phyloP scores from a whole-genome alignment of 1,140 invertebrate species.

The Platorchestia sp. region DNA sequence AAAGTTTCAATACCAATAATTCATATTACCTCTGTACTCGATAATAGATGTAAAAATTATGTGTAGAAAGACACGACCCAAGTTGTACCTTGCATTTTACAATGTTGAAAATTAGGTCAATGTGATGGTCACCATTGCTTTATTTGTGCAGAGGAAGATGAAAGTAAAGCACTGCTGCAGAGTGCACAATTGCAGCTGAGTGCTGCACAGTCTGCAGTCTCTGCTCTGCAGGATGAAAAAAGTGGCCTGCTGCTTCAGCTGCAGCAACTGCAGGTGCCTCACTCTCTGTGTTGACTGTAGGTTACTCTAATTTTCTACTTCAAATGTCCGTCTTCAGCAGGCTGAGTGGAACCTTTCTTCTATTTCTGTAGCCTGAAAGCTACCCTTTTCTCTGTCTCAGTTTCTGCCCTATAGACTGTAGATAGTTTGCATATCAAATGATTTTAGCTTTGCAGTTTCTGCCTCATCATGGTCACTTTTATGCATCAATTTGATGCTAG shows the following conservation, averaged over 20 bases:
- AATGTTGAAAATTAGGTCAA: neutral
- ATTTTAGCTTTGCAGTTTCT: too few relatives aligned
- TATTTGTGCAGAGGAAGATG: neutral
- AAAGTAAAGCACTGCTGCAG: neutral
- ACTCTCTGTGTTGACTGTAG: too few relatives aligned
- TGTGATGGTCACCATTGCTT: neutral
- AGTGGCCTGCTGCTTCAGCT: constrained; percentile 57
- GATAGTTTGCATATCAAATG: too few relatives aligned
- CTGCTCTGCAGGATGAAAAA: constrained; percentile 50
- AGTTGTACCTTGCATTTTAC: neutral
- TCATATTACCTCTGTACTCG: too few relatives aligned
- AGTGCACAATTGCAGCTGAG: neutral
- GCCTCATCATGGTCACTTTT: too few relatives aligned
- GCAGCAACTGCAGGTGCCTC: constrained; percentile 53
- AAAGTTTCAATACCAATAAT: too few relatives aligned
- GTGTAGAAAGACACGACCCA: neutral
- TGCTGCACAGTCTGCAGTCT: constrained; percentile 45
- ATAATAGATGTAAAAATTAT: too few relatives aligned
- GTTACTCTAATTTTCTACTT: neutral
- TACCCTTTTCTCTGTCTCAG: too few relatives aligned
- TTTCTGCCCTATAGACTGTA: too few relatives aligned
- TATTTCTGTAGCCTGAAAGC: too few relatives aligned
- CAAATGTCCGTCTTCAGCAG: neutral
- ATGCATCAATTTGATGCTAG: too few relatives aligned
- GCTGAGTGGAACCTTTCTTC: too few relatives aligned